Base-by-base conservation (phyloP, 2,888 invertebrate genomes). In the Drosophila atripex region DNA sequence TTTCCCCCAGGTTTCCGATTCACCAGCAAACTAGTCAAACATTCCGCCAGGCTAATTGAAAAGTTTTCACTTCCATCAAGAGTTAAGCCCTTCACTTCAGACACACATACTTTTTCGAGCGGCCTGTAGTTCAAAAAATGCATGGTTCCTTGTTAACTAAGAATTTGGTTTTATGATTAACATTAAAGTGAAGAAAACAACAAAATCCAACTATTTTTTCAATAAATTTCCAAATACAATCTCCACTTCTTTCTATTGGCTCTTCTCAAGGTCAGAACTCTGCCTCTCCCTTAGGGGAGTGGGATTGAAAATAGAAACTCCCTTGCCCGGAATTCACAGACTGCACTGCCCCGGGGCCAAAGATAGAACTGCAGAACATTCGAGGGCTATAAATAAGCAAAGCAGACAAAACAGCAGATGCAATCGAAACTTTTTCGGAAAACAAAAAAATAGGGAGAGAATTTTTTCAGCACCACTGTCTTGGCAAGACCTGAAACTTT, bases 371-470 rank as follows among this genome's bases (percentile, higher is more conserved):
- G 88, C 79, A 74, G 68, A 72, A 46, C 55, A 64, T 54, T 64
- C 50, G 45, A 18, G 11, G 30, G 61, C 86, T 88, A 86, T 76
- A 80, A 86, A 88, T 80, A 88, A 61, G 52, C 53, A 58, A n/a
- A 71, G 60, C 72, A 46, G 68, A 59, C 45, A 46, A 70, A 21
- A 46, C 16, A 38, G 56, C 46, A 77, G 46, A 57, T 55, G 58
- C 75, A 61, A 59, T 69, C 55, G 63, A 76, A 86, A 84, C 77
- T 86, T 85, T 52, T 39, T 41, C 32, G 39, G 39, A 32, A 21
- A 50, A 50, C 9, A 25, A 16, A 21, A 49, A 50, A 14, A 25
- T n/a, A 54, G 54, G 18, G 9, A 41, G 39, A 3, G 30, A 46
- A 32, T 38, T 39, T 12, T 57, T 21, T n/a, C 14, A n/a, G 38